phyloP scores from a whole-genome alignment of 2,888 invertebrate species.

The Oscheius sp. region DNA sequence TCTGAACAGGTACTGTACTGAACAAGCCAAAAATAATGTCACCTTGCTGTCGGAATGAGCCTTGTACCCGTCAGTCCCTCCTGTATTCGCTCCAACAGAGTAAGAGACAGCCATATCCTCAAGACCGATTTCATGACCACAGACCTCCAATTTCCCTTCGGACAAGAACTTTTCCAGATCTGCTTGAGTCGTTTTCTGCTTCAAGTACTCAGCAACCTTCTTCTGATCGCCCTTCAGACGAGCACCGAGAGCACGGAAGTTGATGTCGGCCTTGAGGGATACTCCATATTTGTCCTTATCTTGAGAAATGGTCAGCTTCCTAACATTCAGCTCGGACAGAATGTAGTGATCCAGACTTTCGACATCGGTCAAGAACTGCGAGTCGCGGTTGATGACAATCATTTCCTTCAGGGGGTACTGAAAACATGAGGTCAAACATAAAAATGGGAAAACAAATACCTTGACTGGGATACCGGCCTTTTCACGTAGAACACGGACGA shows the following conservation, averaged over 20 bases:
- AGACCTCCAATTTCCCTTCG: slow-evolving; percentile 82
- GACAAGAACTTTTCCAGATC: slow-evolving; percentile 84
- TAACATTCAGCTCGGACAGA: slow-evolving; percentile 91
- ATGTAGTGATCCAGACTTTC: slow-evolving; percentile 86
- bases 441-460: slow-evolving; percentile 71
- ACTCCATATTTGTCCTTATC: slow-evolving; percentile 94
- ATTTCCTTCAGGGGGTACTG: slow-evolving; percentile 93
- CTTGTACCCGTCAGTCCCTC: slow-evolving; percentile 46
- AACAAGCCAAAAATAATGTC: not conserved
- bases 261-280: slow-evolving; percentile 89
- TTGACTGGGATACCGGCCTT: slow-evolving; percentile 92
- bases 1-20: slow-evolving; percentile 64
- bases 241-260: slow-evolving; percentile 89
- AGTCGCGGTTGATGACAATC: slow-evolving; percentile 90
- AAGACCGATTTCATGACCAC: slow-evolving; percentile 81
- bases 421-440: slow-evolving; percentile 33
- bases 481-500: slow-evolving; percentile 91
- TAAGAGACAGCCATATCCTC: slow-evolving; percentile 80
- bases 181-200: slow-evolving; percentile 81
- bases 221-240: slow-evolving; percentile 91
- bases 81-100: slow-evolving; percentile 41
- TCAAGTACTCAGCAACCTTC: slow-evolving; percentile 85
- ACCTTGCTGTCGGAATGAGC: slow-evolving; percentile 60
- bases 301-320: slow-evolving; percentile 84
- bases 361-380: slow-evolving; percentile 83